A percentile compares a stretch with the other conserved stretches of the same genome.
These are phyloP conservation scores for Volucella inanis DNA, from an alignment of 2,888 invertebrate genomes.

Conservation along the genomic window DNA sequence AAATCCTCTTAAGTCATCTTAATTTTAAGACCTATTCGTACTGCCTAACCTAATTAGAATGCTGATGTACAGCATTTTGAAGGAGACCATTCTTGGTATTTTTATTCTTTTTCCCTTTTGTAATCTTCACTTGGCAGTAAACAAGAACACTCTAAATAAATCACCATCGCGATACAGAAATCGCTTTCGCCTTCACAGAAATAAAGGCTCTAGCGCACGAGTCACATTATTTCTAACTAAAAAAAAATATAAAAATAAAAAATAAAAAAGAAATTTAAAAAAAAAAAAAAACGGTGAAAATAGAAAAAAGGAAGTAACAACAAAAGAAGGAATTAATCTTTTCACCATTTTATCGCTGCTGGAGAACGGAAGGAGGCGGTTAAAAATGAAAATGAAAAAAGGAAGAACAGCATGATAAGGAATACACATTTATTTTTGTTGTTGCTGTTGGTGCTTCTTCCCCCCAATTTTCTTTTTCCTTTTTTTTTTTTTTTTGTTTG, in stretches of 20 bases:
- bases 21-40: constrained; percentile 6
- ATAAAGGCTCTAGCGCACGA: constrained; percentile 63
- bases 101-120: not conserved
- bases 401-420: constrained; percentile 69
- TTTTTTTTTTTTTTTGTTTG: constrained; percentile 31
- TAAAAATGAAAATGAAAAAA: constrained; percentile 63
- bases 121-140: constrained; percentile 38
- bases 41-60: constrained; percentile 55
- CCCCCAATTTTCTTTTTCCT: constrained; percentile 32
- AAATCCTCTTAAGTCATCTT: constrained; percentile 24
- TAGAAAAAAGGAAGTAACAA: constrained; percentile 44
- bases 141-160: constrained; percentile 55
- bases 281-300: constrained; percentile 59
- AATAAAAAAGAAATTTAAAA: constrained; percentile 26
- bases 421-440: constrained; percentile 54
- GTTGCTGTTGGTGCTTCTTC: not conserved
- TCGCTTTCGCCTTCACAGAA: constrained; percentile 35
- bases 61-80: constrained; percentile 35
- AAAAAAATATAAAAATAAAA: not conserved
- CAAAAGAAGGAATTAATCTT: constrained; percentile 70
- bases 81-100: not conserved
- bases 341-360: constrained; percentile 50
- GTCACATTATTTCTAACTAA: constrained; percentile 58
- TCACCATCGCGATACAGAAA: constrained; percentile 41
- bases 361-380: constrained; percentile 66